phyloP scores from a whole-genome alignment of 37 sponge, comb jelly and placozoan species.

The Halisarca cf. caerulea region DNA sequence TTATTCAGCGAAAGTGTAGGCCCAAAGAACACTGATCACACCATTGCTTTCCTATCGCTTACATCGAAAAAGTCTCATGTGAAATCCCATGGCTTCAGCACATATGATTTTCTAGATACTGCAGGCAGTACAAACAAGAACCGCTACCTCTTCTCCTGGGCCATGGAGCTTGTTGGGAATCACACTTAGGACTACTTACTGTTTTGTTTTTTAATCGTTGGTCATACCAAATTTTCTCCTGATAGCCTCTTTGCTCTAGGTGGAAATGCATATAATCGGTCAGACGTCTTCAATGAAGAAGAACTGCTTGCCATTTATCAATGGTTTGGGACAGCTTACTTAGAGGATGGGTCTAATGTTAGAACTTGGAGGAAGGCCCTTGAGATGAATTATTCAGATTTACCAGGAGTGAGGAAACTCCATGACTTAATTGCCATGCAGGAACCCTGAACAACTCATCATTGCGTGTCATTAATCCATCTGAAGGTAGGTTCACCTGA shows the following conservation, averaged over 20 bases:
- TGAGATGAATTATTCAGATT: constrained; percentile 27
- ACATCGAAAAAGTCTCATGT: constrained; percentile 9
- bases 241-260: constrained; percentile 45
- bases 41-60: constrained; percentile 22
- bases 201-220: constrained; percentile 42
- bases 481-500: not conserved
- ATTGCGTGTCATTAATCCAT: not conserved
- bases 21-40: constrained; percentile 59
- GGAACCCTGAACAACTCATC: constrained; percentile 12
- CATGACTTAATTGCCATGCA: constrained; percentile 35
- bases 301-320: constrained; percentile 15
- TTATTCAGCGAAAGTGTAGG: constrained; percentile 39
- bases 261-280: constrained; percentile 15
- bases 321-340: not conserved
- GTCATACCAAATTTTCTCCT: constrained; percentile 63
- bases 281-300: constrained; percentile 34
- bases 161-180: constrained; percentile 30
- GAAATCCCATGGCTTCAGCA: constrained; percentile 13
- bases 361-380: constrained; percentile 19
- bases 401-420: constrained; percentile 32
- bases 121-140: constrained; percentile 48
- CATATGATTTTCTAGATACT: constrained; percentile 54
- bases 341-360: constrained; percentile 19
- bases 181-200: not conserved
- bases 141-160: constrained; percentile 37